Evolutionary conservation across 53 echinoderm and acorn worm genomes (phyloP).

Genomic region (Hippasteria phrygiana): DNA sequence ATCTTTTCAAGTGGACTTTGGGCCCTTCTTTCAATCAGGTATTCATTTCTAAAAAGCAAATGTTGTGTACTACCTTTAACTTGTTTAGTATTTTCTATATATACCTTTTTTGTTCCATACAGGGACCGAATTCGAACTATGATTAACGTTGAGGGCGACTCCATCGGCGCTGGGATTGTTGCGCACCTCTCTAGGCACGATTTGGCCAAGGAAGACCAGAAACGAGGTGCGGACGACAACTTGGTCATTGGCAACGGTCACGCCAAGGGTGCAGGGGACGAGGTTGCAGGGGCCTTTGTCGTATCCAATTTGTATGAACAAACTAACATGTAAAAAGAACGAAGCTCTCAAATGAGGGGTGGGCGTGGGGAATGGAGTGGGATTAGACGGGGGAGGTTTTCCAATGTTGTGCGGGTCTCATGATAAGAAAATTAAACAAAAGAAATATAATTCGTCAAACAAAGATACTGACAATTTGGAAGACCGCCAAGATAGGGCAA

Average conservation of each 20-base stretch:
- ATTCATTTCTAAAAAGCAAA: too few species aligned
- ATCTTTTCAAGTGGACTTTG: too few species aligned
- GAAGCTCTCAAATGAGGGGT: neutral
- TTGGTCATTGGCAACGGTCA: conserved; percentile 28
- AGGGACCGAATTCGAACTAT: conserved; percentile 98
- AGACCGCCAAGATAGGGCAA: too few species aligned
- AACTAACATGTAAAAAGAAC: conserved; percentile 43
- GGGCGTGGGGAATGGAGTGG: too few species aligned
- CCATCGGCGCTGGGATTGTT: conserved; percentile 93
- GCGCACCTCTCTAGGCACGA: conserved; percentile 79
- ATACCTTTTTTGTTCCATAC: neutral
- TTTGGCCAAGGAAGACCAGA: conserved; percentile 66
- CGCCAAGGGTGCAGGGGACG: conserved; percentile 26
- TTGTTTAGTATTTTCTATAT: too few species aligned
- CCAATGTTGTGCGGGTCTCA: too few species aligned
- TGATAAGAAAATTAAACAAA: too few species aligned
- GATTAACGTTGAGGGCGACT: conserved; percentile 99
- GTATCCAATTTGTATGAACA: conserved; percentile 46
- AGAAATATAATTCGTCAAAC: too few species aligned
- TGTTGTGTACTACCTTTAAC: too few species aligned
- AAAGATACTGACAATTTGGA: too few species aligned
- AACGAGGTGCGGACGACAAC: conserved; percentile 16
- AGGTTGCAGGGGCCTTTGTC: conserved; percentile 19
- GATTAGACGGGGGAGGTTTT: too few species aligned
- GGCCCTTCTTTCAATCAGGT: too few species aligned